phyloP scores from a whole-genome alignment of 2,888 invertebrate genomes.

The Ichneumon xanthorius region DNA sequence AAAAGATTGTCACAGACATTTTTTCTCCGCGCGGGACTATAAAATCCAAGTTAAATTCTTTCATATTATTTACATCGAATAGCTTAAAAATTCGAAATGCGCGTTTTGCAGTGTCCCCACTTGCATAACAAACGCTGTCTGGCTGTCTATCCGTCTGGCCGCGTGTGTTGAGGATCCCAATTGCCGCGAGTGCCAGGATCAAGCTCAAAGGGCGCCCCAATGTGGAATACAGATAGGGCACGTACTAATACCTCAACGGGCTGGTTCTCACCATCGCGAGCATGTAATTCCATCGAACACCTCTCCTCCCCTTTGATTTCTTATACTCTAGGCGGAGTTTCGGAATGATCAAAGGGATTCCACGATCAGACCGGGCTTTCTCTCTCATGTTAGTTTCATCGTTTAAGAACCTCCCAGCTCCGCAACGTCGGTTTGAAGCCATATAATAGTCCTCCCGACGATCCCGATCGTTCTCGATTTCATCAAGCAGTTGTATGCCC shows the following conservation, averaged over 20 bases:
- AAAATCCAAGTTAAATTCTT: neutral
- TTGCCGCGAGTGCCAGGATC: constrained; percentile 9
- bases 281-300: constrained; percentile 30
- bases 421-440: constrained; percentile 8
- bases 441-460: constrained; percentile 43
- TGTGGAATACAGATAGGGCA: neutral
- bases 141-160: neutral
- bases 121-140: neutral
- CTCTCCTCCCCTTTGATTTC: constrained; percentile 4
- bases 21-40: neutral
- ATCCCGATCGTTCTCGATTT: constrained; percentile 42
- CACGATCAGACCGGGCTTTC: constrained; percentile 29
- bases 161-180: neutral
- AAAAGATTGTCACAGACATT: neutral
- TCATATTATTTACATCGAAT: neutral
- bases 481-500: constrained; percentile 36
- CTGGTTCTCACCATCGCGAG: neutral
- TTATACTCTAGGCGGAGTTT: constrained; percentile 15
- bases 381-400: constrained; percentile 1
- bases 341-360: constrained; percentile 62
- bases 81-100: neutral
- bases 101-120: neutral
- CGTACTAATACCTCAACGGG: constrained; percentile 6
- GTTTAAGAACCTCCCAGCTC: constrained; percentile 25
- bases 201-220: neutral